Evolutionary conservation across 2,797 vertebrate genomes (phyloP).

Genomic region (Siniperca scherzeri): DNA sequence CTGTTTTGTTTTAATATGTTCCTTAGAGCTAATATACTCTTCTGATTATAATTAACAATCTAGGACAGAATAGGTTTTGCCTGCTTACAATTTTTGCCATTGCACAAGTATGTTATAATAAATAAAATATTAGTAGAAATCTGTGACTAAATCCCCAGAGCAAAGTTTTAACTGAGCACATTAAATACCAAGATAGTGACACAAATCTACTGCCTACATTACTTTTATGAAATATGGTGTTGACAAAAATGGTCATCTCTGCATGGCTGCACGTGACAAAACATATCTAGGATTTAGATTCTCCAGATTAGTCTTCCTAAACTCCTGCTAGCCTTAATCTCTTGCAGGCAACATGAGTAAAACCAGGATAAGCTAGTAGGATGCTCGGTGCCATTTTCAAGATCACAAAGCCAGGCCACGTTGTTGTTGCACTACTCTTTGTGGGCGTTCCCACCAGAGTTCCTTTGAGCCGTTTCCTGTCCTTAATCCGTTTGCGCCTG

Average conservation of each 20-base stretch:
- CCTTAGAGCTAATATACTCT: neutral
- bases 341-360: slow-evolving; percentile 33
- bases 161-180: neutral
- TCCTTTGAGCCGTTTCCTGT: slow-evolving; percentile 71
- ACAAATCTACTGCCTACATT: neutral
- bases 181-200: neutral
- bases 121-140: neutral
- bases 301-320: slow-evolving; percentile 53
- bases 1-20: neutral
- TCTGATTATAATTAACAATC: neutral
- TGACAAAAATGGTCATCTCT: neutral
- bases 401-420: slow-evolving; percentile 79
- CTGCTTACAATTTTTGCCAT: neutral
- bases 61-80: neutral
- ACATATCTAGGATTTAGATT: slow-evolving; percentile 40
- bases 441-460: slow-evolving; percentile 74
- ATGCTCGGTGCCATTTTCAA: slow-evolving; percentile 76
- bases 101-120: neutral
- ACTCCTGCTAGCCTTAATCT: slow-evolving; percentile 60
- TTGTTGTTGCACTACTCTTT: slow-evolving; percentile 66
- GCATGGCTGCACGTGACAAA: neutral
- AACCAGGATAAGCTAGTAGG: slow-evolving; percentile 46
- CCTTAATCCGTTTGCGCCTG: slow-evolving; percentile 78
- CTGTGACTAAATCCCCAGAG: neutral
- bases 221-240: neutral